Percentiles rank a stretch among this genome's conserved stretches.
phyloP scores from a whole-genome alignment of 2,888 invertebrate genomes.

The Chrysolina haemoptera region DNA sequence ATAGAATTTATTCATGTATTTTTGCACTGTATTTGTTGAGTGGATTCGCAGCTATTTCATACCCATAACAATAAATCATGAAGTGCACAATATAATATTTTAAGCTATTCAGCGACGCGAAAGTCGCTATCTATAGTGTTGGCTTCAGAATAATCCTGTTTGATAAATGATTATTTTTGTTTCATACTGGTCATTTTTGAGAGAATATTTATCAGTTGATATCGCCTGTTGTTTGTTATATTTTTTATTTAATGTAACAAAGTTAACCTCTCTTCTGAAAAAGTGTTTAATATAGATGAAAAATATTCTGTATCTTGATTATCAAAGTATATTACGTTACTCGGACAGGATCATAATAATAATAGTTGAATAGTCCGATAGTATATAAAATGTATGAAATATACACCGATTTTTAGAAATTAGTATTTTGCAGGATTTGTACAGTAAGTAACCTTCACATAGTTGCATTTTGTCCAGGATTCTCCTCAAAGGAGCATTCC shows the following conservation, averaged over 20 bases:
- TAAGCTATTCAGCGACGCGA: slow-evolving; percentile 19
- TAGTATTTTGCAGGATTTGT: too few relatives aligned
- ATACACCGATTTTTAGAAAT: too few relatives aligned
- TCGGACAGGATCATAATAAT: too few relatives aligned
- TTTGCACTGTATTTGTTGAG: neutral
- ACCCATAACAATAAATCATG: slow-evolving; percentile 9
- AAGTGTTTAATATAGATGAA: too few relatives aligned
- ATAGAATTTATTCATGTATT: neutral
- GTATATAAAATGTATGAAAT: too few relatives aligned
- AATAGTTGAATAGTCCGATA: too few relatives aligned
- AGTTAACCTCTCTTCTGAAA: too few relatives aligned
- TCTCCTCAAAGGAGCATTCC: too few relatives aligned
- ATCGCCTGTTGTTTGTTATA: neutral
- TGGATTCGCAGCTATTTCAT: slow-evolving; percentile 11
- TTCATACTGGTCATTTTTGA: slow-evolving; percentile 1
- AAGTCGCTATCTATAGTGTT: slow-evolving; percentile 10
- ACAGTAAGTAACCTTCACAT: too few relatives aligned
- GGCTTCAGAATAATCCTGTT: slow-evolving; percentile 10
- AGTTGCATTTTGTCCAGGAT: too few relatives aligned
- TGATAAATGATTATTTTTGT: slow-evolving; percentile 17
- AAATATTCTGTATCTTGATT: too few relatives aligned
- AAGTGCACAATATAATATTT: slow-evolving; percentile 15
- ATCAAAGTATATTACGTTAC: too few relatives aligned
- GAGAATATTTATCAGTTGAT: neutral
- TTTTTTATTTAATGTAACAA: neutral